phyloP scores from a whole-genome alignment of 2,113 vertebrate species.

The Tragelaphus strepsiceros region DNA sequence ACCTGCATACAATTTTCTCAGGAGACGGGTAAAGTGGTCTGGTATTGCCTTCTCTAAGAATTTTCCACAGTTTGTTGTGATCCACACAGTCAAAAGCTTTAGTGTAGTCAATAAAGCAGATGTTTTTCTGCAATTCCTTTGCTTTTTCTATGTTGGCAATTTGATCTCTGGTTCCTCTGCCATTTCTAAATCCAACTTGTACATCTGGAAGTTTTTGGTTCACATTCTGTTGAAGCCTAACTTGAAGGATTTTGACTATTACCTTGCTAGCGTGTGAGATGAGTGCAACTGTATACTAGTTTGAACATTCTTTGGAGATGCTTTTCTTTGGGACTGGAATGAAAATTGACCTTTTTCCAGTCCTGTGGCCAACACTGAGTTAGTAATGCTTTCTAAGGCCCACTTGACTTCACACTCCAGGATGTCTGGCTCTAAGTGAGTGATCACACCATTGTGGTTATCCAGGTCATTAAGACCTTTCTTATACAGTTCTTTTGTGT shows the following conservation, averaged over 20 bases:
- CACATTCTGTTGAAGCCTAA: neutral
- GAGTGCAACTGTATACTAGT: neutral
- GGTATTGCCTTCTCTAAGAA: neutral
- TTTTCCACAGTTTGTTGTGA: neutral
- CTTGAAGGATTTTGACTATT: neutral
- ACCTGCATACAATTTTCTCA: neutral
- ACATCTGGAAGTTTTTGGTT: neutral
- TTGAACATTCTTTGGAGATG: neutral
- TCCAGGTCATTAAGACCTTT: neutral
- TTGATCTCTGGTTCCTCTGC: neutral
- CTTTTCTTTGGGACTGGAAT: neutral
- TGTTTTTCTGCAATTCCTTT: neutral
- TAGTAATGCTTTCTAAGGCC: neutral
- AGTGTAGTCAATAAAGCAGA: neutral
- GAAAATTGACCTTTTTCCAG: neutral
- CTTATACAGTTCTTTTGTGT: neutral
- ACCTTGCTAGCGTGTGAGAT: neutral
- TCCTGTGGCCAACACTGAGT: neutral
- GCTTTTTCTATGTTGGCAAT: neutral
- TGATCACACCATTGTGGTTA: neutral
- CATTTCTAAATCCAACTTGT: neutral
- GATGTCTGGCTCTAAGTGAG: neutral
- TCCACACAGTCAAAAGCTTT: neutral
- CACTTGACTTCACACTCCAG: neutral
- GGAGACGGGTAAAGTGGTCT: neutral